Base-by-base conservation (phyloP, 2,113 vertebrate genomes). In the Pseudorasbora parva region DNA sequence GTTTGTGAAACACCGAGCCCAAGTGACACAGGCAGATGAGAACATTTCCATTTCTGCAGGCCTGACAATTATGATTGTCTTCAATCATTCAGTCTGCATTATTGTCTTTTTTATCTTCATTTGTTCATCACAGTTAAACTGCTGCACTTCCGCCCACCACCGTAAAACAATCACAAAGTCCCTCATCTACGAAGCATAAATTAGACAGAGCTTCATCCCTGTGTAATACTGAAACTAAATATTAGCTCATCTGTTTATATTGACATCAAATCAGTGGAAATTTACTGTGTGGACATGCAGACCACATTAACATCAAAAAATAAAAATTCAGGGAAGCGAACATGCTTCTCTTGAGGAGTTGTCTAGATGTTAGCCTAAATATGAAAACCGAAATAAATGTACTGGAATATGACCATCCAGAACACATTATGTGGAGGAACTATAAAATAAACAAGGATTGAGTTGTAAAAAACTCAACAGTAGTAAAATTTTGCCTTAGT, bases 11-110 rank as follows among this genome's bases (percentile, higher is more conserved):
- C 30, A 49, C 19, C 5, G 19, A 21, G 17, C 33, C 9, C 23
- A 74, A 49, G 43, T 17, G 72, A 74, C n/a, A 54, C 14, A 49
- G 59, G 77, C n/a, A 64, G 59, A 27, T 79, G 41, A 47, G 51
- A 66, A 80, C 19, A 23, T 47, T 60, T 83, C 47, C 47, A 77
- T 43, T 76, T 56, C 47, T 37, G 33, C 30, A 78, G 73, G 47
- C 49, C 43, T 25, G 19, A 85, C 85, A 54, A 84, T 87, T 88
- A 87, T 90, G 86, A 59, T 78, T 68, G 78, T 82, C 15, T 82
- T 73, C 69, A 71, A 30, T 51, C 62, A 71, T 57, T 74, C 5
- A 62, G 33, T 5, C 33, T 47, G 73, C 14, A 19, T 30, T 47
- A 37, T 14, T 5, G n/a, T 37, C 30, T 66, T 37, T 73, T 73